Percentiles rank a stretch among this genome's conserved stretches.
These are phyloP conservation scores for Pseudopodoces humilis DNA, from an alignment of 2,113 vertebrate species.

Conservation along the genomic window DNA sequence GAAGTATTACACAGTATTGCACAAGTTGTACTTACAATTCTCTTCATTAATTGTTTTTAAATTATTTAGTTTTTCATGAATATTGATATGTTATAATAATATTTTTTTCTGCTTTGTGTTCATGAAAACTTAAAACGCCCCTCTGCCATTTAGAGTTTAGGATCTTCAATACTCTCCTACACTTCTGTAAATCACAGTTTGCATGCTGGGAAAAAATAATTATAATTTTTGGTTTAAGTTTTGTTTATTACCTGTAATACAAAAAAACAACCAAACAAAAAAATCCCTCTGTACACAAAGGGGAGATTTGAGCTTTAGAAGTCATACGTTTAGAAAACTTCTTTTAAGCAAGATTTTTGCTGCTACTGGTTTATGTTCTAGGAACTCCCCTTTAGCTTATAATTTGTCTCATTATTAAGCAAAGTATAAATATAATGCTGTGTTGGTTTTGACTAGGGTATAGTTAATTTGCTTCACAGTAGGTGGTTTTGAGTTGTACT, in stretches of 20 bases:
- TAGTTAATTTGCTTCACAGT: not conserved
- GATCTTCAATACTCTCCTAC: not conserved
- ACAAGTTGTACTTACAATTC: not conserved
- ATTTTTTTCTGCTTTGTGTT: not conserved
- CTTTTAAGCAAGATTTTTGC: not conserved
- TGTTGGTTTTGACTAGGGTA: not conserved
- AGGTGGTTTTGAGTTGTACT: not conserved
- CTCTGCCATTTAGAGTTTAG: not conserved
- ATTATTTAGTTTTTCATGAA: not conserved
- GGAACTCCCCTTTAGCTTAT: not conserved
- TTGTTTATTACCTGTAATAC: not conserved
- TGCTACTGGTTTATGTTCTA: not conserved
- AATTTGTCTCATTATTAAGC: not conserved
- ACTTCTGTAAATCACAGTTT: not conserved
- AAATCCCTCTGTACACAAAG: not conserved
- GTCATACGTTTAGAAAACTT: not conserved
- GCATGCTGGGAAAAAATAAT: not conserved
- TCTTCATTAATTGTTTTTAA: not conserved
- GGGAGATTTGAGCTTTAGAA: not conserved
- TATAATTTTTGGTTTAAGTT: not conserved
- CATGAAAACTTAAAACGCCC: not conserved
- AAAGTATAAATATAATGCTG: not conserved
- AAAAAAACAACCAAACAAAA: not conserved
- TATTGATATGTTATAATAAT: not conserved
- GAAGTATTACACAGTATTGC: not conserved